phyloP scores from a whole-genome alignment of 2,113 vertebrate species.

The Pao palembangensis region DNA sequence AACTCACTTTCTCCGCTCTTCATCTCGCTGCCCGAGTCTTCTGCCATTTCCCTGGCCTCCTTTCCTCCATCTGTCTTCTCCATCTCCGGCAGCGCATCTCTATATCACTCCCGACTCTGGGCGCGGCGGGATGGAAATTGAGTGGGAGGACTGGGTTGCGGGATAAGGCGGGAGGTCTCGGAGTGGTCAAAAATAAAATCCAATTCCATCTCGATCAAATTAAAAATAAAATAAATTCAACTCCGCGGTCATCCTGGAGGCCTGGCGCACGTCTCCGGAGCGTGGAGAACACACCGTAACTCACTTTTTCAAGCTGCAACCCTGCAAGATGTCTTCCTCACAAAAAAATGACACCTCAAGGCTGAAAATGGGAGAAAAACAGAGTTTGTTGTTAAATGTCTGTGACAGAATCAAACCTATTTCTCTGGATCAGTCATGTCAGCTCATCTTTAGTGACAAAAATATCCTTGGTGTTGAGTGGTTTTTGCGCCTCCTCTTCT shows the following conservation, averaged over 20 bases:
- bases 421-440: too few relatives aligned
- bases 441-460: constrained; percentile 13
- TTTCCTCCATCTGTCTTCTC: constrained; percentile 49
- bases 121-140: constrained; percentile 70
- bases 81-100: constrained; percentile 69
- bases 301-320: too few relatives aligned
- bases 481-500: constrained; percentile 14
- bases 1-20: constrained; percentile 18
- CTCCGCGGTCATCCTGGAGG: constrained; percentile 3
- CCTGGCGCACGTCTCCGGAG: neutral
- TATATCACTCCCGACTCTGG: constrained; percentile 71
- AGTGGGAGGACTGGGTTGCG: constrained; percentile 67
- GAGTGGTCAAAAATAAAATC: constrained; percentile 72
- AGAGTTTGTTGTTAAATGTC: too few relatives aligned
- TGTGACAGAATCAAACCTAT: too few relatives aligned
- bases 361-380: too few relatives aligned
- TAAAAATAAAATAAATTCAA: constrained; percentile 15
- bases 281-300: too few relatives aligned
- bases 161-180: constrained; percentile 71
- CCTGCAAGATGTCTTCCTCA: too few relatives aligned
- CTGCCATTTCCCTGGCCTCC: constrained; percentile 44
- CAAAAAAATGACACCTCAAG: too few relatives aligned
- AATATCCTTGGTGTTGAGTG: constrained; percentile 18
- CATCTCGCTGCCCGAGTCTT: constrained; percentile 52
- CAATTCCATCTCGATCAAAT: constrained; percentile 46